phyloP scores from a whole-genome alignment of 2,797 vertebrate species.

The Eptatretus atami region DNA sequence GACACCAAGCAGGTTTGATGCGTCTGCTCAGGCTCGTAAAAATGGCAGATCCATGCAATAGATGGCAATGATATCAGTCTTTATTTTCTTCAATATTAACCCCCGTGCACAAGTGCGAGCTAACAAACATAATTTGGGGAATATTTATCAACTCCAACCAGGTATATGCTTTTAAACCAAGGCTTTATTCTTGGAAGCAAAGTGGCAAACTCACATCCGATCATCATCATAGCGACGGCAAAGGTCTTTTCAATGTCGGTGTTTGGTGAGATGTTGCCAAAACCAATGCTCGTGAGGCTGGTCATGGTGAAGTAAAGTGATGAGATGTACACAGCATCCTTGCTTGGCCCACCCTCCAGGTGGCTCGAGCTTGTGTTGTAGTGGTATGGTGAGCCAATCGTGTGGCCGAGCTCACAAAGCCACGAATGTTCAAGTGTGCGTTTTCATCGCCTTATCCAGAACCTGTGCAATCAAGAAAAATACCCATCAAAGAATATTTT shows the following conservation, averaged over 20 bases:
- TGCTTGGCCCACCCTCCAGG: conserved; percentile 75
- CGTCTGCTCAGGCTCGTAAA: too few species aligned
- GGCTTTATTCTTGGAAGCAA: too few species aligned
- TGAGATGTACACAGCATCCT: conserved; percentile 71
- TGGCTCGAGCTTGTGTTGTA: conserved; percentile 59
- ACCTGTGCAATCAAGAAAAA: conserved; percentile 13
- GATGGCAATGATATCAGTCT: too few species aligned
- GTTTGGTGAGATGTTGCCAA: conserved; percentile 74
- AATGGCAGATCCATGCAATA: too few species aligned
- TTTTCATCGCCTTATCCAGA: conserved; percentile 60
- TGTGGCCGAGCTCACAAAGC: conserved; percentile 64
- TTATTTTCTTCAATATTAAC: too few species aligned
- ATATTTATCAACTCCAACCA: too few species aligned
- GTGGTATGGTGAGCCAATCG: conserved; percentile 51
- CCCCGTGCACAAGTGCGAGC: too few species aligned
- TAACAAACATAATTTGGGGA: too few species aligned
- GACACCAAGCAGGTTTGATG: too few species aligned
- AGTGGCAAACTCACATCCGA: conserved; percentile 44
- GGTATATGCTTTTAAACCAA: too few species aligned
- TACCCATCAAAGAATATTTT: too few species aligned
- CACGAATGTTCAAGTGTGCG: conserved; percentile 67
- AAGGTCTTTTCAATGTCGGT: conserved; percentile 91
- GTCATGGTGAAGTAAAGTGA: conserved; percentile 98
- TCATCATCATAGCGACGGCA: conserved; percentile 95
- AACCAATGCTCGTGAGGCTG: conserved; percentile 85